Percentiles rank a stretch among this genome's conserved stretches.
Evolutionary conservation across 2,888 invertebrate species (phyloP).

Genomic region (Argyresthia albistria): DNA sequence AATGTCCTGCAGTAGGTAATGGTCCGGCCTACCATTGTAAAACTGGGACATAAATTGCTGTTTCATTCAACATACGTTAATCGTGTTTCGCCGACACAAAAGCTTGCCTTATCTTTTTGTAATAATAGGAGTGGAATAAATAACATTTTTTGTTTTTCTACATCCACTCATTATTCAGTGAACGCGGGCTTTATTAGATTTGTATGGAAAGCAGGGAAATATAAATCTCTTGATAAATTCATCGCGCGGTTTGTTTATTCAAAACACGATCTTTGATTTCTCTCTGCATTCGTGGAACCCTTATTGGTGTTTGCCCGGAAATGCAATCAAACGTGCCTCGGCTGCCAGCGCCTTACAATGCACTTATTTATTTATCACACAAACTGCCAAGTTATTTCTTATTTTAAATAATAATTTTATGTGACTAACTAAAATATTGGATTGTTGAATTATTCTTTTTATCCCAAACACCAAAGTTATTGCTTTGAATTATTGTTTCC

Average conservation of each 20-base stretch:
- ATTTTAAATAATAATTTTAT: too few species aligned
- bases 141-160: conserved; percentile 34
- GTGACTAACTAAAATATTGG: too few species aligned
- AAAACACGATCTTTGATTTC: conserved; percentile 26
- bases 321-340: conserved; percentile 1
- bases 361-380: too few species aligned
- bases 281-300: conserved; percentile 5
- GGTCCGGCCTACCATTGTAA: too few species aligned
- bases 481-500: too few species aligned
- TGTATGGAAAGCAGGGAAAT: conserved; percentile 43
- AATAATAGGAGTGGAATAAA: conserved; percentile 18
- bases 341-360: too few species aligned
- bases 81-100: conserved; percentile 18
- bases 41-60: too few species aligned
- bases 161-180: conserved; percentile 37
- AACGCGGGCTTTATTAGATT: conserved; percentile 45
- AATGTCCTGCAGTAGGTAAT: too few species aligned
- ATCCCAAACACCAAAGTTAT: too few species aligned
- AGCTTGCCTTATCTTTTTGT: too few species aligned
- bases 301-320: conserved; percentile 19
- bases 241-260: conserved; percentile 34
- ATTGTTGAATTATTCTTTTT: too few species aligned
- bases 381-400: too few species aligned
- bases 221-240: conserved; percentile 32
- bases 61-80: neutral